phyloP scores from a whole-genome alignment of 2,113 vertebrate species.

The Peucedramus taeniatus region DNA sequence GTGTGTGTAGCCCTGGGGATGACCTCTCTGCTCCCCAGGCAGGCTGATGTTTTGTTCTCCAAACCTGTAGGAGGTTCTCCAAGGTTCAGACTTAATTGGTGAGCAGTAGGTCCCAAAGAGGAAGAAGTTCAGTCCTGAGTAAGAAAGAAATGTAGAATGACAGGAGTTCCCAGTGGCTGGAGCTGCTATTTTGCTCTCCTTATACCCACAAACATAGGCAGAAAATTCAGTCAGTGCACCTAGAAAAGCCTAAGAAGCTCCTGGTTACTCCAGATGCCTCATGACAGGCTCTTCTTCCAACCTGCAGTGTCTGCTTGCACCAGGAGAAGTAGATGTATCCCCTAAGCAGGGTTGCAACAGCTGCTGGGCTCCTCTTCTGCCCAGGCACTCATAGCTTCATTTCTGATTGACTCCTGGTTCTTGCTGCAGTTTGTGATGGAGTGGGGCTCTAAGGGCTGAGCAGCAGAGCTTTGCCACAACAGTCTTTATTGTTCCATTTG shows the following conservation, averaged over 20 bases:
- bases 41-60: neutral
- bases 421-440: neutral
- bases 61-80: neutral
- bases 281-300: neutral
- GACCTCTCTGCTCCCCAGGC: neutral
- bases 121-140: neutral
- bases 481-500: neutral
- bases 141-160: neutral
- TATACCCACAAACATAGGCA: neutral
- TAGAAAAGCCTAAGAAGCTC: neutral
- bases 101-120: neutral
- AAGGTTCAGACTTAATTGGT: neutral
- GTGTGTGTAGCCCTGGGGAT: neutral
- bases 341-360: neutral
- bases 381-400: fast-evolving
- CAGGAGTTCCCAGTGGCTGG: neutral
- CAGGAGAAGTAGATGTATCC: neutral
- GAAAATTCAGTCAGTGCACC: neutral
- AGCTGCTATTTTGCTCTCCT: neutral
- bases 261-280: neutral
- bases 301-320: neutral
- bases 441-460: neutral
- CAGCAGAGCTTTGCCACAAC: neutral
- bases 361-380: neutral
- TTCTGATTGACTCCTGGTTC: neutral